Percentiles rank a stretch among this genome's conserved stretches.
Conservation (phyloP, 92 coral and sea anemone genomes). For the Montipora capitata region DNA sequence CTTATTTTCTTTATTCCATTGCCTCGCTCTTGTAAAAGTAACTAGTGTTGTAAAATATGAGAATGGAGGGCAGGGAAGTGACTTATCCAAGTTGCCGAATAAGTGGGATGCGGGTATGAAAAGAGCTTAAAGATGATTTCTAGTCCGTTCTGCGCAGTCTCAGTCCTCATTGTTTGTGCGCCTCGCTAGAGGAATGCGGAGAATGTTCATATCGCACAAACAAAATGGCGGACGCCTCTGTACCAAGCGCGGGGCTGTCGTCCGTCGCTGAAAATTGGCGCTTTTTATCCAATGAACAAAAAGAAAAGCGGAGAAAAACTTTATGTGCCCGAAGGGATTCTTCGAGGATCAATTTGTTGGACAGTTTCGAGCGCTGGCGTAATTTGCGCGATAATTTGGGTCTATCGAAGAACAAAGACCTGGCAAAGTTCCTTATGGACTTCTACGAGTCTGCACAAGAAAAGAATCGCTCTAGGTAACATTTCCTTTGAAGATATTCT, state of each 20-base stretch:
- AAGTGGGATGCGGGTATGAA: too few species aligned
- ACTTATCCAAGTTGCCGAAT: too few species aligned
- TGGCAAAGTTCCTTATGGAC: constrained; percentile 25
- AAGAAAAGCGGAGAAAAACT: neutral
- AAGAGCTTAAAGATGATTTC: too few species aligned
- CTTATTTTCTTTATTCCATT: too few species aligned
- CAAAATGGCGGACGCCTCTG: neutral
- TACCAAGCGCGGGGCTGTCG: neutral
- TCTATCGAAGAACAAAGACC: constrained; percentile 29
- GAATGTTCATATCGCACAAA: neutral
- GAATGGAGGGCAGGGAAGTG: too few species aligned
- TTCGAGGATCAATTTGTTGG: constrained; percentile 9
- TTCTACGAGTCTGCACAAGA: constrained; percentile 9
- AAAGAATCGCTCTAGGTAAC: neutral
- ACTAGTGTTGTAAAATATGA: too few species aligned
- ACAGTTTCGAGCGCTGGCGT: constrained; percentile 17
- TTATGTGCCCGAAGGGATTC: constrained; percentile 26
- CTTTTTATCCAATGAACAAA: neutral
- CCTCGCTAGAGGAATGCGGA: neutral
- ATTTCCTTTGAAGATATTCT: neutral
- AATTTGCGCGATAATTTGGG: constrained; percentile 1
- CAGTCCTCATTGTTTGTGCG: constrained; percentile 11
- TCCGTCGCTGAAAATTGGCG: neutral
- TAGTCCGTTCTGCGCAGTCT: too few species aligned
- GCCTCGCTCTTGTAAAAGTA: too few species aligned